Evolutionary conservation across 2,888 invertebrate genomes (phyloP), one percentile per base, ranked within the genome.

Genomic region (Volucella zonaria): DNA sequence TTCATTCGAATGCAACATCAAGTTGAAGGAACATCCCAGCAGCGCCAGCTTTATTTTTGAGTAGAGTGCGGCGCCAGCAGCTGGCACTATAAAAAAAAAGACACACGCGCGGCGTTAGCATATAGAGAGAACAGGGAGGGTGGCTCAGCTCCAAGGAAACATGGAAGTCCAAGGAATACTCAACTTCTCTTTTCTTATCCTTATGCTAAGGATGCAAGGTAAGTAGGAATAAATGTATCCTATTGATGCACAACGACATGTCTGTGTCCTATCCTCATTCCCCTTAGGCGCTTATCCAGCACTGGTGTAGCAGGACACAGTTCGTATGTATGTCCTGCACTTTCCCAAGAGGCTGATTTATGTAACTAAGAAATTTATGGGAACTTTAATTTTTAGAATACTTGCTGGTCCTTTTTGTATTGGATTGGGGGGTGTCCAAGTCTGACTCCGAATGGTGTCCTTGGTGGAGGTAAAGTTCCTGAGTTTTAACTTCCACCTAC

Each of bases 161-260:
- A 90, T 90, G 90, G 91, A 90, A 88, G 87, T 89, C 87, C 88
- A 88, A 87, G 90, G 90, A 88, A 87, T 89, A 87, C 88, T 90
- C 85, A 90, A 90, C 87, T 90, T 89, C 87, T 90, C 88, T 80
- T 88, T 89, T 82, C 88, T 91, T 74, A 87, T 90, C 87, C 89
- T 91, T 64, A 87, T 91, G 78, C 89, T 89, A 80, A 88, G 89
- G 87, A 90, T 89, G 88, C 89, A 90, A 89, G 91, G 90, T 91
- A 88, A 90, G 90, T 56, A 31, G 0, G 6, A 31, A 31, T 31
- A 62, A 66, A 71, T 71, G 78, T 70, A 51, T 58, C 78, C 42
- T 1, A 40, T 56, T 43, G 59, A 75, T 83, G 64, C 67, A 56
- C 61, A 61, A 31, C 10, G 49, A 43, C 51, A 75, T 14, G 6